Base-by-base conservation (phyloP, 2,113 vertebrate genomes). In the Dinomys branickii region DNA sequence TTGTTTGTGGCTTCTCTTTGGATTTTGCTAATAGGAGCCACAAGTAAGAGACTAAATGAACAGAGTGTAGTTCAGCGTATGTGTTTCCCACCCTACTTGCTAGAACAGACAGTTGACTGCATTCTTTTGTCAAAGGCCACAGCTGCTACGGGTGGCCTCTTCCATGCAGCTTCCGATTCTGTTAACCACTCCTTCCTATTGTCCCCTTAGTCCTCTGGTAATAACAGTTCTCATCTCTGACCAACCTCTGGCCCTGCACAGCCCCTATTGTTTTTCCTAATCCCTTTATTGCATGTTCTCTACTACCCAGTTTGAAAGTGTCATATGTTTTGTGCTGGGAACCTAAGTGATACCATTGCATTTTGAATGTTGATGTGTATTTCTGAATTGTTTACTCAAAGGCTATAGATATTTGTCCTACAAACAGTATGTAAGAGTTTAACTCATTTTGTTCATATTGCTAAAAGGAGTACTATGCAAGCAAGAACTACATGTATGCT, bases 381-480 rank as follows among this genome's bases (percentile, higher is more conserved):
- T 91, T 41, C 26, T 81, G 84, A 94, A 94, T 77, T 85, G 33
- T 93, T 84, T 94, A 58, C 38, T 33, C 85, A 95, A 85, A 96
- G 22, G 11, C 4, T 63, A 10, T 63, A 89, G 50, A 44, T 52
- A 94, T 91, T 75, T 95, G 83, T 75, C 41, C 71, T 91, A 75
- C 63, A 50, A 94, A 75, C 71, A 93, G 63, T 50, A 13, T 22
- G 9, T 88, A 19, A 92, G 44, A 77, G 20, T 33, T 78, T 96
- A 94, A 91, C 58, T 9, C 52, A 94, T 17, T 88, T 88, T 65
- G 63, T 90, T 8, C 58, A 71, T 16, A 94, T 50, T 78, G 9
- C 50, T 75, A 8, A 17, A 91, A 88, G 58, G 22, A 50, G 78
- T 91, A 93, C 12, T 93, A 22, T 35, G 67, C 59, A 73, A 91